Conservation (phyloP, 2,113 vertebrate species). For the Hucho hucho region DNA sequence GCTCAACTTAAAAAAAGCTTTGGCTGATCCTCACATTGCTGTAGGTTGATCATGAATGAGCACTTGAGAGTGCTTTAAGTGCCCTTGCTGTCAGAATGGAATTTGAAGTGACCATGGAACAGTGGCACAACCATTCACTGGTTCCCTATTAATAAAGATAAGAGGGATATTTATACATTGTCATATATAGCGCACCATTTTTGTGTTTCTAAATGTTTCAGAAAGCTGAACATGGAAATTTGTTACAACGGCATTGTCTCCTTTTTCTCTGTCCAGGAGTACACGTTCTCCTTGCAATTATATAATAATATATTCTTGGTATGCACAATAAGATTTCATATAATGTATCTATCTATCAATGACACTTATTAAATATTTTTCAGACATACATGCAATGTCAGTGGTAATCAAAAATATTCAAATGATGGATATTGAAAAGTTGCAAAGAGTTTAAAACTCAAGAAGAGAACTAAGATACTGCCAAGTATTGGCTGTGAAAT, state of each 20-base stretch:
- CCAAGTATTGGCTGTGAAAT: neutral
- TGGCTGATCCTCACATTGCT: conserved; percentile 52
- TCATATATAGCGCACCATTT: neutral
- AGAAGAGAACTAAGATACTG: neutral
- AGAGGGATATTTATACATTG: conserved; percentile 15
- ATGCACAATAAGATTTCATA: neutral
- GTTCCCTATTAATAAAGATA: conserved; percentile 5
- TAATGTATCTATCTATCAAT: neutral
- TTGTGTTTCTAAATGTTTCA: conserved; percentile 1
- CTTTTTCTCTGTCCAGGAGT: neutral
- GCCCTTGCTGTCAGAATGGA: conserved; percentile 78
- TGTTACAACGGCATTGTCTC: neutral
- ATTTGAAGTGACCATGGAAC: conserved; percentile 74
- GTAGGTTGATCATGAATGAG: conserved; percentile 68
- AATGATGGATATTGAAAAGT: no score
- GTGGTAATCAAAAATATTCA: neutral
- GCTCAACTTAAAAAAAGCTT: conserved; percentile 32
- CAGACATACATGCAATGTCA: neutral
- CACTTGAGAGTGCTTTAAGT: conserved; percentile 67
- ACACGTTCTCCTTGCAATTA: neutral
- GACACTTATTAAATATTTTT: neutral
- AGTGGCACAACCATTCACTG: neutral
- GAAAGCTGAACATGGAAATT: neutral
- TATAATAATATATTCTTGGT: neutral
- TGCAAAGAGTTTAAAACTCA: neutral